phyloP scores from a whole-genome alignment of 2,888 invertebrate genomes.

The Ormyrus pomaceus region DNA sequence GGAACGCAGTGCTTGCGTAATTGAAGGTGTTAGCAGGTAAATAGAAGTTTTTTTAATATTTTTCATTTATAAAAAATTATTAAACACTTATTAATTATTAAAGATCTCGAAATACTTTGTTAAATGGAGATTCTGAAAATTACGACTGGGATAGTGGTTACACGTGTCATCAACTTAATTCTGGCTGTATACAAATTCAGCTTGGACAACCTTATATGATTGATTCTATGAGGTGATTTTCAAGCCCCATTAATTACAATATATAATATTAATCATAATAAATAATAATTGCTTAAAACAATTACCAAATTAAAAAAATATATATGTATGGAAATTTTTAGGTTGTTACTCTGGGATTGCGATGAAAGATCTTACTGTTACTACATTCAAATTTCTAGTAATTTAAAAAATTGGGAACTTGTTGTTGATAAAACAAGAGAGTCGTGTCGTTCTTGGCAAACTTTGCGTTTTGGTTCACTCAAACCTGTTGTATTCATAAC shows the following conservation, averaged over 20 bases:
- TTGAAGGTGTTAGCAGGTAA: conserved; percentile 93
- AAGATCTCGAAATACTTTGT: conserved; percentile 93
- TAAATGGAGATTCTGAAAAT: conserved; percentile 95
- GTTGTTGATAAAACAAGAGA: conserved; percentile 92
- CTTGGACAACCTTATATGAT: conserved; percentile 97
- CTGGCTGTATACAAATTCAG: conserved; percentile 96
- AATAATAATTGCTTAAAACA: not conserved
- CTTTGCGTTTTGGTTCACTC: conserved; percentile 85
- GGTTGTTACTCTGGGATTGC: conserved; percentile 97
- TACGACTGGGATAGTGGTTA: conserved; percentile 99
- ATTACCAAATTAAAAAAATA: not conserved
- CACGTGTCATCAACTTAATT: conserved; percentile 96
- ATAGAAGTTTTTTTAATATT: conserved; percentile 6
- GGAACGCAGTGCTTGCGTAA: conserved; percentile 92
- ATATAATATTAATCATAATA: not conserved
- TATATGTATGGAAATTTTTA: conserved; percentile 61
- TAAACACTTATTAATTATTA: conserved; percentile 26
- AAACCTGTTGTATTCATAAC: conserved; percentile 94
- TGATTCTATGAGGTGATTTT: conserved; percentile 84
- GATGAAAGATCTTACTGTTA: conserved; percentile 96
- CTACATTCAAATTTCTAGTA: conserved; percentile 95
- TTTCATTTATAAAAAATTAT: conserved; percentile 10
- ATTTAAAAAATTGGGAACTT: conserved; percentile 94
- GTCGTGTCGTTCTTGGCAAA: conserved; percentile 96
- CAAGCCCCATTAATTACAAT: not conserved